Evolutionary conservation across 2,113 vertebrate genomes (phyloP), one percentile per base, ranked within the genome.

Genomic region (Hippocampus mohnikei): DNA sequence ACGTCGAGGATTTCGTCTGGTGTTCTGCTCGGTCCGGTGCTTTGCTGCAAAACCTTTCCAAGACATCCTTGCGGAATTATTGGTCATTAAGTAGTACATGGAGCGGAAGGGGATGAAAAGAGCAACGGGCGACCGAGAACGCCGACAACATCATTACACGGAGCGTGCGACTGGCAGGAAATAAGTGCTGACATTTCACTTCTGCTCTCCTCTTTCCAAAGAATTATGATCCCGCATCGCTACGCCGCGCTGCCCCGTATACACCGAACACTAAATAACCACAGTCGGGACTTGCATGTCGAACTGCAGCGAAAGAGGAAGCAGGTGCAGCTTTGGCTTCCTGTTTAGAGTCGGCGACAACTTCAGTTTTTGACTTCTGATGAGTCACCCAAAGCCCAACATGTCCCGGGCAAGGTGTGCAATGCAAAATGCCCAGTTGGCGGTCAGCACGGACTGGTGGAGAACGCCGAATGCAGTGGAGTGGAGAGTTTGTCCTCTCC

Each of bases 151-250:
- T 88, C 87, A 83, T 86, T 83, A 81, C 67, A 65, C 69, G 73
- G 82, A 88, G 76, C 81, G 77, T 79, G 79, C 71, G 62, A 82
- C 78, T 81, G 85, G 88, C 85, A 87, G 81, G 81, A 87, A 90
- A 79, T 33, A 33, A 86, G 67, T 89, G 89, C 88, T 89, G 91
- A 89, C 84, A 66, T 85, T 87, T 69, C 87, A 88, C 81, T 83
- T 66, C 75, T 61, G 77, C 74, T 67, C 74, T 82, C 75, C 69
- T 81, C 83, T 84, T 80, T 81, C 75, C 68, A 44, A 66, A 70
- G 79, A 87, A 72, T 90, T 87, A 89, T 81, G 76, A 80, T 82
- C 77, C 77, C 71, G 62, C 72, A 76, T 74, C 59, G 78, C 75
- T 59, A 50, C 55, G 67, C 84, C 79, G 81, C 71, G 80, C 8